These are phyloP conservation scores for Rhea pennata DNA, from an alignment of 2,113 vertebrate genomes.

Conservation along the genomic window DNA sequence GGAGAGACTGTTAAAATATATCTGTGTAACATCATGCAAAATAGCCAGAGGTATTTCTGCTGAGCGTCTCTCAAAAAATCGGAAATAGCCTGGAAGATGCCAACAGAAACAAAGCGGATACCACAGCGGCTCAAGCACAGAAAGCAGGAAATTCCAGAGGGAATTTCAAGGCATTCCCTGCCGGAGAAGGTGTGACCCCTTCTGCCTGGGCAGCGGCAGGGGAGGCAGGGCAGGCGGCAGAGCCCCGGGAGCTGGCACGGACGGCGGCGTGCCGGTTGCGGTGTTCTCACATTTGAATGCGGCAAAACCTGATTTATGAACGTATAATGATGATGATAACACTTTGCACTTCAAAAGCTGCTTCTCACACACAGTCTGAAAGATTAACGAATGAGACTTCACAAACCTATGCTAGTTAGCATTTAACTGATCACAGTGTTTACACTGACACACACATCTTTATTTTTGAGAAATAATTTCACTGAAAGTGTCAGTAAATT, in stretches of 20 bases:
- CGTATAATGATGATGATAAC: constrained; percentile 23
- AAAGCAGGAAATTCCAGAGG: background rate
- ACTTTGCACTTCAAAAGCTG: constrained; percentile 70
- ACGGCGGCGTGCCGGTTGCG: background rate
- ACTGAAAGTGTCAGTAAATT: constrained; percentile 46
- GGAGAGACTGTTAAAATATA: background rate
- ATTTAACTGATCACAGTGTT: constrained; percentile 70
- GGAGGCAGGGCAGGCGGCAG: background rate
- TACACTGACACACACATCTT: constrained; percentile 43
- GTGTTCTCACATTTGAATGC: background rate
- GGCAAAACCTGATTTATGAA: constrained; percentile 11
- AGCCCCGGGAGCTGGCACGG: background rate
- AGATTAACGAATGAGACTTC: constrained; percentile 65
- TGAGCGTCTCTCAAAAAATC: background rate
- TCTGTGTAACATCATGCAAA: too few species aligned
- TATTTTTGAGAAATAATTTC: constrained; percentile 45
- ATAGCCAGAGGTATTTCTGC: background rate
- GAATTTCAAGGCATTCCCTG: background rate
- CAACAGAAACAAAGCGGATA: background rate
- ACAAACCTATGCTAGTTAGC: constrained; percentile 64
- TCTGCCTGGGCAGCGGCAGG: background rate
- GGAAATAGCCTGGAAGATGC: background rate
- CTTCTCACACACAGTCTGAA: constrained; percentile 32
- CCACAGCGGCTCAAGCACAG: background rate
- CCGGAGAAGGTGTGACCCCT: background rate